Base-by-base conservation (phyloP, 2,113 vertebrate genomes). In the Dicrurus megarhynchus region DNA sequence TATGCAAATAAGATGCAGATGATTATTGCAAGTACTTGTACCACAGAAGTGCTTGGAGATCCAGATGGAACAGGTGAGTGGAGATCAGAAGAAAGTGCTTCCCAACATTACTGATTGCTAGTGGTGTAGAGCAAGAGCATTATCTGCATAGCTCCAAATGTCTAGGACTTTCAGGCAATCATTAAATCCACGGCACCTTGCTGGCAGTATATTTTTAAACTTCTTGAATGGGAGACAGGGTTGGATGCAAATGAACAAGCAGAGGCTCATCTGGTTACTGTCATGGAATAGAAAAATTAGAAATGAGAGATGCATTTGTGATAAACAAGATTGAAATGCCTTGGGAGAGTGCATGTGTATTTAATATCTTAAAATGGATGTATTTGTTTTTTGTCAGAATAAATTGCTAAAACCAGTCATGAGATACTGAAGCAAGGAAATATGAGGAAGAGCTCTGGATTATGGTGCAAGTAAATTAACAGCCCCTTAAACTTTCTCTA, bases 261-360 rank as follows among this genome's bases (percentile, higher is more conserved):
- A 57, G 47, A 95, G 24, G 59, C 84, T 88, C 50, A 53, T 78
- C 60, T 86, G 21, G 30, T 70, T 41, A 33, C 65, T 13, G 2
- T 33, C 33, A 46, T 44, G 59, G 57, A 85, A 97, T 71, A 82
- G 82, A 76, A 91, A 94, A 79, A 90, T 49, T 83, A 94, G 68
- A 83, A 92, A 94, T 60, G 53, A 71, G 92, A 94, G 75, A 95
- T 84, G 68, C 30, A 64, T 94, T 95, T 96, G 42, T 93, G 67
- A 93, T 82, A 97, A 97, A 84, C 44, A 90, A 84, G 88, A 79
- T 79, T 87, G 74, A 95, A 95, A 77, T 93, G 92, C 79, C 57
- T 87, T 91, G 84, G 76, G 85, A 95, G 87, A 67, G 26, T 10
- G 49, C 32, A 3, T 70, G 69, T 74, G 80, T 26, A 46, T 93